These are phyloP conservation scores for Dolichallabes microphthalmus DNA, from an alignment of 2,113 vertebrate genomes.

Conservation along the genomic window DNA sequence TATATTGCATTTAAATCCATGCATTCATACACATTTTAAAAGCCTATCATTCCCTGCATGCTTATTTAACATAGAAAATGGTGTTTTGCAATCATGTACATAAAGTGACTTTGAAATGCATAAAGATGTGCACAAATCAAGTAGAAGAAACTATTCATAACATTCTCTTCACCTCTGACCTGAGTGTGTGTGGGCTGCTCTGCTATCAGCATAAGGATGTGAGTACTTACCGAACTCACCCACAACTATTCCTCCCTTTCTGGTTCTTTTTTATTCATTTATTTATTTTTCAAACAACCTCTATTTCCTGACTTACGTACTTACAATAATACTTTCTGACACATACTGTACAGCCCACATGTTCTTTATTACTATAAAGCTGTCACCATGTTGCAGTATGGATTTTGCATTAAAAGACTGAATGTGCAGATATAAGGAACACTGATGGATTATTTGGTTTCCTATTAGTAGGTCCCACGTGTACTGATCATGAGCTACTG, in stretches of 20 bases:
- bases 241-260: not conserved
- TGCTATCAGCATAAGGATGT: constrained; percentile 3
- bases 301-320: not conserved
- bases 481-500: not conserved
- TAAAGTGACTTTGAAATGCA: not conserved
- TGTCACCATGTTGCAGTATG: not conserved
- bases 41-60: not conserved
- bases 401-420: not conserved
- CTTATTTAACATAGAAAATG: not conserved
- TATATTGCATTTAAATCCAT: not conserved
- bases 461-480: not conserved
- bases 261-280: not conserved
- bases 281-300: not conserved
- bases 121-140: not conserved
- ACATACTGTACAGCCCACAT: not conserved
- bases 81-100: not conserved
- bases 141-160: not conserved
- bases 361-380: not conserved
- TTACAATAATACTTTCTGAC: not conserved
- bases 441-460: not conserved
- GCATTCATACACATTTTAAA: not conserved
- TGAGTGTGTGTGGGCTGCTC: constrained; percentile 26
- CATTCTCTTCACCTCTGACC: constrained; percentile 18
- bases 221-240: constrained; percentile 1
- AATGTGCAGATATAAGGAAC: not conserved